phyloP scores from a whole-genome alignment of 2,113 vertebrate species.

The Tor tambroides region DNA sequence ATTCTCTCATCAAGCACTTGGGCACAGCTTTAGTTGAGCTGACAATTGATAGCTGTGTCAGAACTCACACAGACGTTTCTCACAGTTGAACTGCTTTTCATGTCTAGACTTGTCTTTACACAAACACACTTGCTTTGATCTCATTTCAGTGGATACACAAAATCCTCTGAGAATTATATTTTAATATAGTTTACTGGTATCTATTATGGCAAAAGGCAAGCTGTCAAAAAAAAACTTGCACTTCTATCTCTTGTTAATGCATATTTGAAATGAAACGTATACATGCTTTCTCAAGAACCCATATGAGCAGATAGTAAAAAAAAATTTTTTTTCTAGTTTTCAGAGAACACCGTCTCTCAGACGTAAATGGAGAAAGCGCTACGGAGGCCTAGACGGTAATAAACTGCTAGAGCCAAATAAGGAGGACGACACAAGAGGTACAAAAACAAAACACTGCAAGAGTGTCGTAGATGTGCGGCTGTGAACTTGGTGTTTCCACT shows the following conservation, averaged over 20 bases:
- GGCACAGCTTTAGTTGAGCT: conserved; percentile 16
- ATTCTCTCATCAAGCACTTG: not conserved
- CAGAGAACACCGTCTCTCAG: conserved; percentile 74
- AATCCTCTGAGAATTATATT: not conserved
- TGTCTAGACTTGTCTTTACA: conserved; percentile 50
- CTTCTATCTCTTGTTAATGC: not conserved
- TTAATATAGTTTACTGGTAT: not conserved
- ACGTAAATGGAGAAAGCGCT: conserved; percentile 75
- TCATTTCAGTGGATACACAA: conserved; percentile 15
- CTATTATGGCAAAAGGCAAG: not conserved
- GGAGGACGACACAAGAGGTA: conserved; percentile 68
- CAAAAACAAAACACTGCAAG: not conserved
- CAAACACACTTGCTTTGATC: not conserved
- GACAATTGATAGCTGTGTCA: conserved; percentile 19
- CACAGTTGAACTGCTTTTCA: conserved; percentile 30
- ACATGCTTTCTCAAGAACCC: not conserved
- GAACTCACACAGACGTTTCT: conserved; percentile 24
- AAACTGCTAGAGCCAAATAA: conserved; percentile 74
- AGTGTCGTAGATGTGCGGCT: conserved; percentile 34
- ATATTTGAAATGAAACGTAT: not conserved
- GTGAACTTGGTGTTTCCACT: conserved; percentile 61
- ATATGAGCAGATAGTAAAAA: not conserved
- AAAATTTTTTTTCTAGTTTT: conserved; percentile 59
- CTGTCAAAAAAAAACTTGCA: not conserved
- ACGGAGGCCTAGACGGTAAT: conserved; percentile 75